Evolutionary conservation across 2,113 vertebrate species (phyloP).

Genomic region (Oenanthe melanoleuca): DNA sequence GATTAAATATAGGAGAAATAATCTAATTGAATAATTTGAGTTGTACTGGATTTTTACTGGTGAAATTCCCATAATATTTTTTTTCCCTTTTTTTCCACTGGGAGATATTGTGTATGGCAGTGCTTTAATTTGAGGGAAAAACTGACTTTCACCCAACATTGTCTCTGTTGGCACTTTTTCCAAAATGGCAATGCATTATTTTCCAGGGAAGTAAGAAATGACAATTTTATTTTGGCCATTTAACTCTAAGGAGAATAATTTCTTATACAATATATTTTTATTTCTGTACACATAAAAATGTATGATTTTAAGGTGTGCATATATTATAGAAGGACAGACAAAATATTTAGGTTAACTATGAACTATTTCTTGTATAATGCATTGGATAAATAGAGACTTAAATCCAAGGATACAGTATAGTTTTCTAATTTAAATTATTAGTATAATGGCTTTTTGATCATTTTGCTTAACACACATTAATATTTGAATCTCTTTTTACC

Average conservation of each 20-base stretch:
- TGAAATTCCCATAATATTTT: neutral
- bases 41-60: neutral
- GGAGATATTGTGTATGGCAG: neutral
- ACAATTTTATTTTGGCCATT: neutral
- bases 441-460: neutral
- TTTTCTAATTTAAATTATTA: constrained; percentile 43
- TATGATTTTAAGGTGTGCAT: neutral
- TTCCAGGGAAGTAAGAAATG: neutral
- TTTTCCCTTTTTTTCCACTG: neutral
- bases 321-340: neutral
- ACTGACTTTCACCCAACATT: neutral
- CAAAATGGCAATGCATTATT: neutral
- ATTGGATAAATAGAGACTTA: neutral
- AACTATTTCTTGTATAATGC: neutral
- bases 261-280: neutral
- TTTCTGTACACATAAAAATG: neutral
- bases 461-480: neutral
- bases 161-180: neutral
- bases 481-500: constrained; percentile 42
- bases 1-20: neutral
- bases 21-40: neutral
- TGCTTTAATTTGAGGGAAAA: neutral
- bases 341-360: neutral
- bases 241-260: neutral
- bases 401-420: neutral